phyloP scores from a whole-genome alignment of 2,888 invertebrate species.

The Phalera bucephala region DNA sequence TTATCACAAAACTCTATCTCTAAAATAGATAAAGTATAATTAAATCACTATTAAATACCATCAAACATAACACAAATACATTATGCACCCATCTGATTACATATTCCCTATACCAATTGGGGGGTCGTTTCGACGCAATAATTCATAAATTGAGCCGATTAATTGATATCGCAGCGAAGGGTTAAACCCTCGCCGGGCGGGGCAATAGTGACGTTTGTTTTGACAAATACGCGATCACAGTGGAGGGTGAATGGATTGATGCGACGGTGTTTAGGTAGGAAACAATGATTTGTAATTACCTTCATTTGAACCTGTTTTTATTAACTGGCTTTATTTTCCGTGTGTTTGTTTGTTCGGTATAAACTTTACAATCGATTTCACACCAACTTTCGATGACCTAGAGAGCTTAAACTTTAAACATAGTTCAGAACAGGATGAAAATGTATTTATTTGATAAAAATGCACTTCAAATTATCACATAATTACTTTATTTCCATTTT shows the following conservation, averaged over 20 bases:
- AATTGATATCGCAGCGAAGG: constrained; percentile 71
- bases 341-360: too few species aligned
- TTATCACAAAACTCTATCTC: constrained; percentile 7
- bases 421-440: too few species aligned
- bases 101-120: constrained; percentile 62
- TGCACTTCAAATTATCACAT: too few species aligned
- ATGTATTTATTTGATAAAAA: too few species aligned
- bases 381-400: too few species aligned
- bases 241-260: constrained; percentile 39
- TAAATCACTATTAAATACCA: constrained; percentile 25
- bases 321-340: too few species aligned
- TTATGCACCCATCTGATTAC: constrained; percentile 56
- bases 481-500: too few species aligned
- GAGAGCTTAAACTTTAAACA: too few species aligned
- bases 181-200: constrained; percentile 51
- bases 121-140: constrained; percentile 61
- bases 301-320: too few species aligned
- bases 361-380: too few species aligned
- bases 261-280: constrained; percentile 26
- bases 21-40: constrained; percentile 6
- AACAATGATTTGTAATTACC: constrained; percentile 5
- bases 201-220: constrained; percentile 52
- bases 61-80: constrained; percentile 33
- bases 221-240: constrained; percentile 58
- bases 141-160: constrained; percentile 80